phyloP scores from a whole-genome alignment of 1,140 invertebrate genomes.

The Platyura marginata region DNA sequence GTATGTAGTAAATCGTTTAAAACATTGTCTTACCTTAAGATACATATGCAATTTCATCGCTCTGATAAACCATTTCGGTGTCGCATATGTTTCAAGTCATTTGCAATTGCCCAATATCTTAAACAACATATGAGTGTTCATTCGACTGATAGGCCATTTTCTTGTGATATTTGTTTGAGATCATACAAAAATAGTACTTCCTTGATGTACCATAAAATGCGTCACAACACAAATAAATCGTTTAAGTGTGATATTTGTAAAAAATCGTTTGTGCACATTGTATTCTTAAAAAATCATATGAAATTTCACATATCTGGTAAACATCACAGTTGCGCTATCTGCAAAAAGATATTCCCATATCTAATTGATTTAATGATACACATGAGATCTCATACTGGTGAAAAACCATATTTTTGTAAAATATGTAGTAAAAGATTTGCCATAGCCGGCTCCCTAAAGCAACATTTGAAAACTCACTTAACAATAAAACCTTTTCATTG shows the following conservation, averaged over 20 bases:
- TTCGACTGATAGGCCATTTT: neutral
- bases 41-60: neutral
- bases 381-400: too few relatives aligned
- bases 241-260: neutral
- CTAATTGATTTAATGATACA: neutral
- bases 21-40: neutral
- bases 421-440: too few relatives aligned
- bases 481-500: too few relatives aligned
- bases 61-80: neutral
- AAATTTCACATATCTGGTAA: neutral
- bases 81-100: neutral
- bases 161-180: neutral
- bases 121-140: neutral
- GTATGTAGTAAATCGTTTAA: neutral
- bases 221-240: neutral
- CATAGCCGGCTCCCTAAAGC: too few relatives aligned
- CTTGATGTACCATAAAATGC: neutral
- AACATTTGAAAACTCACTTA: too few relatives aligned
- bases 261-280: neutral
- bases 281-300: neutral
- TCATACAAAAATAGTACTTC: neutral
- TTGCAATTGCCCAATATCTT: neutral
- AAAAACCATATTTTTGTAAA: too few relatives aligned
- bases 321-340: neutral
- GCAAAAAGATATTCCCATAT: neutral